These are phyloP conservation scores for Ursus arctos DNA, from an alignment of 2,113 vertebrate species.

Conservation along the genomic window DNA sequence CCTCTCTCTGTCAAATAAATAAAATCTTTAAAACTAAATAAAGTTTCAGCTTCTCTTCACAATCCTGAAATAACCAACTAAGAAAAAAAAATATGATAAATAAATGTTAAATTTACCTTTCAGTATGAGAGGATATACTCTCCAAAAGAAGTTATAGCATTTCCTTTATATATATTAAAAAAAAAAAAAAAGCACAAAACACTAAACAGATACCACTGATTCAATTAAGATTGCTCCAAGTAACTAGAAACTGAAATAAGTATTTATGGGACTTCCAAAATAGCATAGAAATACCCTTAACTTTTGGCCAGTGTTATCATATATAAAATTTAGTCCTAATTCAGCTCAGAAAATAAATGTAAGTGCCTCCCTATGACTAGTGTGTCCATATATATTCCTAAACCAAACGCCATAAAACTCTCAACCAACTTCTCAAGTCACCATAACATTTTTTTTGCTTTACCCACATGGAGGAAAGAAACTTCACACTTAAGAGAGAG, in stretches of 20 bases:
- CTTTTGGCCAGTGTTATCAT: not conserved
- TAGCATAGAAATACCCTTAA: not conserved
- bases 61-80: conserved; percentile 17
- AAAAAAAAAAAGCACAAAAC: not conserved
- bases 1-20: no score
- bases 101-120: conserved; percentile 33
- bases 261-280: conserved; percentile 13
- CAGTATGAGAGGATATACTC: not conserved
- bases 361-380: not conserved
- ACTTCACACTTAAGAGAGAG: not conserved
- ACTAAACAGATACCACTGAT: not conserved
- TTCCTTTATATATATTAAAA: not conserved
- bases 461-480: not conserved
- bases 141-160: not conserved
- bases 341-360: not conserved
- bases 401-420: conserved; percentile 7
- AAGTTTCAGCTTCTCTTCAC: not conserved
- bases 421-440: not conserved
- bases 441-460: not conserved
- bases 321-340: conserved; percentile 16
- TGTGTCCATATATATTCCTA: not conserved
- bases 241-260: not conserved
- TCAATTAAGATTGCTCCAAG: not conserved
- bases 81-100: not conserved
- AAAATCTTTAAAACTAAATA: no score